Evolutionary conservation across 2,888 invertebrate genomes (phyloP).

Genomic region (Dryobota labecula): DNA sequence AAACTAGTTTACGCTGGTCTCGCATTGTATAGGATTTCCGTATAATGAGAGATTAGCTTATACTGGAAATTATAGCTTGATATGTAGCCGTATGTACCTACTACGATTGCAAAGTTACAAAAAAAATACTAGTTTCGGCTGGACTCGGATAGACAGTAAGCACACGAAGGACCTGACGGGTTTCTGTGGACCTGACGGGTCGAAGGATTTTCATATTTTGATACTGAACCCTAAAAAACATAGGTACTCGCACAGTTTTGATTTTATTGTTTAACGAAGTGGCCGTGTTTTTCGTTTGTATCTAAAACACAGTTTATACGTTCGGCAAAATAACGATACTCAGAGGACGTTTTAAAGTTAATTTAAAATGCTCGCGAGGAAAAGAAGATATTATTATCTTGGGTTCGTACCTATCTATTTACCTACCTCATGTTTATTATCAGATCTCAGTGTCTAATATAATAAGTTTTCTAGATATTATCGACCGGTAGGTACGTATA

Average conservation of each 20-base stretch:
- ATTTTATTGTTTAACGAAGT: constrained; percentile 36
- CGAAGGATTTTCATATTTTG: not conserved
- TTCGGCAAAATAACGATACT: constrained; percentile 6
- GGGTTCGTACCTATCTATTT: constrained; percentile 36
- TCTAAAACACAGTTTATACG: constrained; percentile 36
- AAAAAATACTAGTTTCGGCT: not conserved
- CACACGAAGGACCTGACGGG: not conserved
- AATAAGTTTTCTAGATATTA: not conserved
- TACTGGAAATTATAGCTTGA: no score
- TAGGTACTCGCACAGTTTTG: constrained; percentile 33
- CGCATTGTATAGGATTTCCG: no score
- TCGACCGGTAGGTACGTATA: not conserved
- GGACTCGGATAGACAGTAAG: not conserved
- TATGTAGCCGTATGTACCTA: no score
- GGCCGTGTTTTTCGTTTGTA: constrained; percentile 47
- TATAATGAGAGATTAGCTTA: no score
- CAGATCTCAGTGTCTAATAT: not conserved
- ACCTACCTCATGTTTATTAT: not conserved
- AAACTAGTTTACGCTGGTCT: no score
- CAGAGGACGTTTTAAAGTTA: constrained; percentile 1
- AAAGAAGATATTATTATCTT: constrained; percentile 52
- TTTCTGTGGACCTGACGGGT: not conserved
- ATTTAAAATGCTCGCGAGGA: constrained; percentile 53
- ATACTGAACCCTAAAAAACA: constrained; percentile 32
- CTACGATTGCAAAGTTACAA: not conserved